phyloP scores from a whole-genome alignment of 2,113 vertebrate genomes.

The Pao palembangensis region DNA sequence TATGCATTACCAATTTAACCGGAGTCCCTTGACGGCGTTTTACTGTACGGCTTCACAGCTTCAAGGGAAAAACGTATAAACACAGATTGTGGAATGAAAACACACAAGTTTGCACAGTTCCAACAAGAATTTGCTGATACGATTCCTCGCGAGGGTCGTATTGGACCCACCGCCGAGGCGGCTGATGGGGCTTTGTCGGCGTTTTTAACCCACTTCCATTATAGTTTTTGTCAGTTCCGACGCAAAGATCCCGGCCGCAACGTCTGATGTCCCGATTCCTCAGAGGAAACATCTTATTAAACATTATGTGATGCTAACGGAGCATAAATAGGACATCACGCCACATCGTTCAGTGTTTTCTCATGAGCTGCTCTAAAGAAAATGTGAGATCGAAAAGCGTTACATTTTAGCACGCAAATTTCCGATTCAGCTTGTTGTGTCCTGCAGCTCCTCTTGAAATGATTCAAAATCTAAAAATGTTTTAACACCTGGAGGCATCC shows the following conservation, averaged over 20 bases:
- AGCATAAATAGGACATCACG: slow-evolving; percentile 50
- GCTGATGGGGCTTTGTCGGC: slow-evolving; percentile 47
- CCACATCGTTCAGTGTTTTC: slow-evolving; percentile 30
- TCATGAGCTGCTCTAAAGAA: slow-evolving; percentile 20
- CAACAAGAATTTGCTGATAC: slow-evolving; percentile 34
- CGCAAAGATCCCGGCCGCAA: too few relatives aligned
- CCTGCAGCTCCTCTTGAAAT: slow-evolving; percentile 75
- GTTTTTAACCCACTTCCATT: slow-evolving; percentile 36
- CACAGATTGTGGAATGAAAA: slow-evolving; percentile 43
- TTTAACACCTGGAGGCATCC: slow-evolving; percentile 79
- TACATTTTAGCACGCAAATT: too few relatives aligned
- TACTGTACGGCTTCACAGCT: slow-evolving; percentile 47
- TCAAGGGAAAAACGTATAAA: slow-evolving; percentile 53
- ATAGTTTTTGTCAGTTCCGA: slow-evolving; percentile 30
- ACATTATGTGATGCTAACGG: slow-evolving; percentile 30
- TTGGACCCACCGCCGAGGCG: slow-evolving; percentile 41
- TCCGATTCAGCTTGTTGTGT: slow-evolving; percentile 65
- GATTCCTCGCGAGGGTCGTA: slow-evolving; percentile 41
- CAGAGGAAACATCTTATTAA: slow-evolving; percentile 49
- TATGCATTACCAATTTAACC: slow-evolving; percentile 59
- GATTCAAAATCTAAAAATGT: slow-evolving; percentile 83
- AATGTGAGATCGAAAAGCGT: too few relatives aligned
- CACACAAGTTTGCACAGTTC: slow-evolving; percentile 35
- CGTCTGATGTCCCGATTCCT: slow-evolving; percentile 12
- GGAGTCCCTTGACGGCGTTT: slow-evolving; percentile 35